phyloP scores from a whole-genome alignment of 1,140 invertebrate species.

The Drosophila equinoxialis region DNA sequence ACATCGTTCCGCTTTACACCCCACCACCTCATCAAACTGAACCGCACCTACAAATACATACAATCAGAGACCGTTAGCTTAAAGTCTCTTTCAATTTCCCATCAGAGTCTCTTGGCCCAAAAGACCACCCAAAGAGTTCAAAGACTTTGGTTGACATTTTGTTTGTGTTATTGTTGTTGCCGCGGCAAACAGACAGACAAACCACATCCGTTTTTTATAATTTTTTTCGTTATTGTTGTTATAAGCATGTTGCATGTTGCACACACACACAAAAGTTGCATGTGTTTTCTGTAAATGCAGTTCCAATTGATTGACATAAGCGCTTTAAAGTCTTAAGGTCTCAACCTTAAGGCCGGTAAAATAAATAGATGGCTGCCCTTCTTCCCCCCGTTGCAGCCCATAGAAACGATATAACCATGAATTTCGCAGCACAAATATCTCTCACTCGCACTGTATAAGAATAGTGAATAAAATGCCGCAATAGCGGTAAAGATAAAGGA shows the following conservation, averaged over 20 bases:
- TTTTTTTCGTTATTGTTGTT: neutral
- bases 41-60: constrained; percentile 2
- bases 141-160: constrained; percentile 18
- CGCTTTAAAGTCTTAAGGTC: constrained; percentile 61
- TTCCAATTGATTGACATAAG: constrained; percentile 68
- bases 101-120: neutral
- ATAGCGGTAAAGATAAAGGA: constrained; percentile 21
- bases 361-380: constrained; percentile 47
- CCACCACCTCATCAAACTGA: neutral
- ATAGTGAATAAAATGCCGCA: constrained; percentile 45
- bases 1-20: neutral
- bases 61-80: constrained; percentile 20
- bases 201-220: constrained; percentile 6
- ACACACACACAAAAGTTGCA: neutral
- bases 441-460: constrained; percentile 44
- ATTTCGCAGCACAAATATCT: constrained; percentile 66
- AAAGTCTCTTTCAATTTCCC: constrained; percentile 15
- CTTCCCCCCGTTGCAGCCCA: constrained; percentile 5
- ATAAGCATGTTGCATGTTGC: constrained; percentile 38
- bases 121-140: constrained; percentile 13
- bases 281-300: constrained; percentile 20
- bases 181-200: constrained; percentile 12
- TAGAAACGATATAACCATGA: constrained; percentile 75
- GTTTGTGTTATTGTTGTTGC: constrained; percentile 45
- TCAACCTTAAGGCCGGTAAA: constrained; percentile 23